These are phyloP conservation scores for Philopedon plagiatum DNA, from an alignment of 2,888 invertebrate species.

Conservation along the genomic window DNA sequence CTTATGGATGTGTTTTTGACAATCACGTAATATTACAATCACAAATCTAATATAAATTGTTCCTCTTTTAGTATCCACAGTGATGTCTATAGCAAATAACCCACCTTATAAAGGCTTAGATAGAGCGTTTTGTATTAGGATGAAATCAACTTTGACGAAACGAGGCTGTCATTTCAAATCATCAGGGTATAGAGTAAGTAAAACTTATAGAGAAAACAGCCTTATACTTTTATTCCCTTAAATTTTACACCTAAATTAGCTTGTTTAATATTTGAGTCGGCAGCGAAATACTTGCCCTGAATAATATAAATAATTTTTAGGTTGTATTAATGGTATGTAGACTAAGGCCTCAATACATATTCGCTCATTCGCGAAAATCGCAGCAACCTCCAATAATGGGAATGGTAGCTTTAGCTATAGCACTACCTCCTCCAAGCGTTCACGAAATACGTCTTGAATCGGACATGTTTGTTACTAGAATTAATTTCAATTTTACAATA, in stretches of 20 bases:
- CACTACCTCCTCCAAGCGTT: conserved; percentile 96
- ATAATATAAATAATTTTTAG: conserved; percentile 70
- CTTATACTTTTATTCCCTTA: too few species aligned
- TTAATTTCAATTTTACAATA: conserved; percentile 96
- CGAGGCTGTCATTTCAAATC: conserved; percentile 97
- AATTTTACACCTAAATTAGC: too few species aligned
- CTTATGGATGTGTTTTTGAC: too few species aligned
- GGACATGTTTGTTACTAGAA: conserved; percentile 96
- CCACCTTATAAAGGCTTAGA: conserved; percentile 86
- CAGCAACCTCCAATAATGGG: conserved; percentile 87
- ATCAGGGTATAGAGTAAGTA: conserved; percentile 93
- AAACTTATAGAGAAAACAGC: too few species aligned
- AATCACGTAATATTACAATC: neutral
- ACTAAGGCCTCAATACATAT: conserved; percentile 93
- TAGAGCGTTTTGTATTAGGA: conserved; percentile 93
- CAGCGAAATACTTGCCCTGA: too few species aligned
- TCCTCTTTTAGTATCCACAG: conserved; percentile 79
- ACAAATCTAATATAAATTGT: neutral
- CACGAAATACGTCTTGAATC: conserved; percentile 96
- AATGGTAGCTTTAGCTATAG: conserved; percentile 96
- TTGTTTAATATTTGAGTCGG: too few species aligned
- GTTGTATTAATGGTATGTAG: conserved; percentile 94
- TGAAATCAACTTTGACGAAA: conserved; percentile 98
- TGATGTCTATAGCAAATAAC: conserved; percentile 82
- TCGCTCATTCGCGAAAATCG: conserved; percentile 90